These are phyloP conservation scores for Pteria penguin DNA, from an alignment of 2,888 invertebrate species.

Conservation along the genomic window DNA sequence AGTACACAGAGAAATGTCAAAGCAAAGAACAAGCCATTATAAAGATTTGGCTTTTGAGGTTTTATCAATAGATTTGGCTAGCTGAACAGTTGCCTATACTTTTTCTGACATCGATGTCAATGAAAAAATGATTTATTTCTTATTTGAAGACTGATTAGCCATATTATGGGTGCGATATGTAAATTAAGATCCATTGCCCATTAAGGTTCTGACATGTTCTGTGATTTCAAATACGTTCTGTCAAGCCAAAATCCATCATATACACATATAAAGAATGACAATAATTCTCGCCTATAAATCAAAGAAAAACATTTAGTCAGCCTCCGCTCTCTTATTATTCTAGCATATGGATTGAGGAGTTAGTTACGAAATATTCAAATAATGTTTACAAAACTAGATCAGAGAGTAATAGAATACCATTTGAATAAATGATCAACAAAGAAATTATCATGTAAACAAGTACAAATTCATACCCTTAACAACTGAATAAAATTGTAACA, in stretches of 20 bases:
- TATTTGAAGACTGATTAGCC: conserved; percentile 30
- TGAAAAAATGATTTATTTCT: conserved; percentile 30
- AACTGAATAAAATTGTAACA: no score
- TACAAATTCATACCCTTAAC: no score
- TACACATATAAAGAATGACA: conserved; percentile 36
- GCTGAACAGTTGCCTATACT: conserved; percentile 9
- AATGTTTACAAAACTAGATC: no score
- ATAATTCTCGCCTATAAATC: conserved; percentile 32
- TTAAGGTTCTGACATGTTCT: conserved; percentile 31
- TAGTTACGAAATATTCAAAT: no score
- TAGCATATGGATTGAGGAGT: no score
- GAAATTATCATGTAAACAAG: no score
- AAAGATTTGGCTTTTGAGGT: no score
- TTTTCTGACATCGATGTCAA: conserved; percentile 35
- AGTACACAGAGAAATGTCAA: no score
- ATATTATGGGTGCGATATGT: conserved; percentile 38
- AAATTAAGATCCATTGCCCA: conserved; percentile 39
- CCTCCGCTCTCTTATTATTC: no score
- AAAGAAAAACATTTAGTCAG: conserved; percentile 4
- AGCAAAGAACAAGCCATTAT: no score
- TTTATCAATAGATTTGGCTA: conserved; percentile 15
- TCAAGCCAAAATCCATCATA: conserved; percentile 30
- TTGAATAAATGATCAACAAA: no score
- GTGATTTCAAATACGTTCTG: conserved; percentile 32
- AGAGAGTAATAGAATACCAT: no score